These are phyloP conservation scores for Tretioscincus oriximinensis DNA, from an alignment of 2,113 vertebrate genomes.

Conservation along the genomic window DNA sequence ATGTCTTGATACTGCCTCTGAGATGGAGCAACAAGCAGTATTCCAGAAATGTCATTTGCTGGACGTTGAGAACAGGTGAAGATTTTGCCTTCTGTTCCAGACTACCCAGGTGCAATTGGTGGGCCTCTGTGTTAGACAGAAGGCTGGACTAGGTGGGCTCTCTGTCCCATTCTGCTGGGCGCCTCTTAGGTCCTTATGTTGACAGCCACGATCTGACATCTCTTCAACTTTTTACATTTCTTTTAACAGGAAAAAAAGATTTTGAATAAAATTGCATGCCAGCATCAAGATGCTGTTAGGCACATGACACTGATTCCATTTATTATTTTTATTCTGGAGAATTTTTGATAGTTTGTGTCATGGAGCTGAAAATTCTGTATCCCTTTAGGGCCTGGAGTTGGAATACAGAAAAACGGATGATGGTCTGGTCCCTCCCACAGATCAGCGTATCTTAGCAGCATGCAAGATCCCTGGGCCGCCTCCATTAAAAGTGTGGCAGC, in stretches of 20 bases:
- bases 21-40: too few relatives aligned
- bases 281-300: not conserved
- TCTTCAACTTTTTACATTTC: accelerated
- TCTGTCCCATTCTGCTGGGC: too few relatives aligned
- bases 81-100: not conserved
- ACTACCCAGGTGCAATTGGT: too few relatives aligned
- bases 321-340: not conserved
- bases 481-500: not conserved
- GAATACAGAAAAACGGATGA: too few relatives aligned
- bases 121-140: too few relatives aligned
- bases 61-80: too few relatives aligned
- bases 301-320: not conserved
- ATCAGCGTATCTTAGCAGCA: not conserved
- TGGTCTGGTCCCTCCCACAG: constrained; percentile 7
- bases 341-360: not conserved
- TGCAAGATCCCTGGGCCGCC: constrained; percentile 14
- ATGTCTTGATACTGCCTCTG: not conserved
- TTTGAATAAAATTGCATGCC: not conserved
- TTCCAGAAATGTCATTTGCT: too few relatives aligned
- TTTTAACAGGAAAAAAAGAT: not conserved
- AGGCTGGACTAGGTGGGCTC: too few relatives aligned
- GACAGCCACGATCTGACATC: too few relatives aligned
- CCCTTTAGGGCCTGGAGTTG: constrained; percentile 3
- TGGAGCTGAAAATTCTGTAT: not conserved
- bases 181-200: too few relatives aligned